A percentile compares a stretch with the other conserved stretches of the same genome.
phyloP scores from a whole-genome alignment of 1,140 invertebrate genomes.

The Listronotus oregonensis region DNA sequence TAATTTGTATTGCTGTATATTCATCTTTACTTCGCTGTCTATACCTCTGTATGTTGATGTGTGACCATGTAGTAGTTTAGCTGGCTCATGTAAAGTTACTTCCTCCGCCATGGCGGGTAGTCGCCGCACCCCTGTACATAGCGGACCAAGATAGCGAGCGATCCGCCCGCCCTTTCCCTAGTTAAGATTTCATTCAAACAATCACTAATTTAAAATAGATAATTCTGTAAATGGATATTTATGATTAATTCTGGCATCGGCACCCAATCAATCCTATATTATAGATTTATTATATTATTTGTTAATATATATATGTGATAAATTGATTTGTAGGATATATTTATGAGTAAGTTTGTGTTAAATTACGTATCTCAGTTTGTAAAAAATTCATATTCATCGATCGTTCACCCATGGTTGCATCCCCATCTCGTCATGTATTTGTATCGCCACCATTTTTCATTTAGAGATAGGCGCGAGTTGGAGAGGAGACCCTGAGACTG shows the following conservation, averaged over 20 bases:
- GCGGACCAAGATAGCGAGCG: constrained; percentile 51
- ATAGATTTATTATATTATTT: constrained; percentile 50
- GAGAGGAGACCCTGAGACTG: constrained; percentile 49
- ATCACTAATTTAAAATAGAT: constrained; percentile 55
- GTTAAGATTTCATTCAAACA: constrained; percentile 52
- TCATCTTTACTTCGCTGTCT: constrained; percentile 46
- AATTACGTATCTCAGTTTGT: constrained; percentile 52
- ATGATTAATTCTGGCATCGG: constrained; percentile 52
- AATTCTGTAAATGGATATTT: constrained; percentile 49
- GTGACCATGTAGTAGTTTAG: constrained; percentile 44
- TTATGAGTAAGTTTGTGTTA: constrained; percentile 54
- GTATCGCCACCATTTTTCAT: constrained; percentile 44
- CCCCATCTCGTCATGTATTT: constrained; percentile 34
- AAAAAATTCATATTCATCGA: constrained; percentile 57
- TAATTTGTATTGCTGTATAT: constrained; percentile 64
- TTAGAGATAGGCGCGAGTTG: constrained; percentile 42
- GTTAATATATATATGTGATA: constrained; percentile 57
- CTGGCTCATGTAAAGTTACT: constrained; percentile 47
- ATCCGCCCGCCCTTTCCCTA: constrained; percentile 41
- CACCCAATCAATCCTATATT: constrained; percentile 51
- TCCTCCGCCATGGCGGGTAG: constrained; percentile 49
- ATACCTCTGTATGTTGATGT: constrained; percentile 50
- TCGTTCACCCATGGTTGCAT: constrained; percentile 31
- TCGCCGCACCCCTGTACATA: constrained; percentile 51
- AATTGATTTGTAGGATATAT: constrained; percentile 54